These are phyloP conservation scores for Brachionus manjavacas DNA, from an alignment of 1,140 invertebrate species.

Conservation along the genomic window DNA sequence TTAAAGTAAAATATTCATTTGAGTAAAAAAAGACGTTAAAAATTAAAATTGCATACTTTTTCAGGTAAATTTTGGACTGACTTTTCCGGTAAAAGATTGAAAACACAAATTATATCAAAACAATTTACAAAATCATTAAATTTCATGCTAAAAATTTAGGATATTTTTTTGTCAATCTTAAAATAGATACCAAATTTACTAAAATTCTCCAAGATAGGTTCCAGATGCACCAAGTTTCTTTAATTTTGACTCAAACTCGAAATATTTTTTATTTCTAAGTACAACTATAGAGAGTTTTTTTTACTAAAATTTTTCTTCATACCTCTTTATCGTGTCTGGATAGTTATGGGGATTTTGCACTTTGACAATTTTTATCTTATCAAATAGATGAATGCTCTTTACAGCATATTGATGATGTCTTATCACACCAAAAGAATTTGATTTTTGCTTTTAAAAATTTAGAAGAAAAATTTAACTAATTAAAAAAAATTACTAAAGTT, in stretches of 20 bases:
- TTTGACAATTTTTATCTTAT: constrained; percentile 9
- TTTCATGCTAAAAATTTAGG: not conserved
- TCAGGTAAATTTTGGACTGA: not conserved
- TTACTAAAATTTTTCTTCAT: not conserved
- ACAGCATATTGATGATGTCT: constrained; percentile 32
- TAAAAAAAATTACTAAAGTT: not conserved
- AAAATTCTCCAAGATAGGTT: not conserved
- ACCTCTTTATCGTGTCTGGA: constrained; percentile 19
- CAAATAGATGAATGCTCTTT: not conserved
- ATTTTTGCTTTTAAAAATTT: not conserved
- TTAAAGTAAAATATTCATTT: not conserved
- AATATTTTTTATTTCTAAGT: not conserved
- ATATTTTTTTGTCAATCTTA: not conserved
- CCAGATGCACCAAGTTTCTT: constrained; percentile 1
- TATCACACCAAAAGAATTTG: not conserved
- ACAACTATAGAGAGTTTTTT: not conserved
- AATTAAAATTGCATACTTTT: not conserved
- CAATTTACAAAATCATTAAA: constrained; percentile 10
- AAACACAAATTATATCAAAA: not conserved
- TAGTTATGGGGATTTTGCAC: constrained; percentile 36
- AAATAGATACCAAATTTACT: not conserved
- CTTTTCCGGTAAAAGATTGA: not conserved
- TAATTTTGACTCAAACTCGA: not conserved
- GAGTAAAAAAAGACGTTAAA: not conserved
- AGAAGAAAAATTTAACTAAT: not conserved